Evolutionary conservation across 2,888 invertebrate species (phyloP), one percentile per base, ranked within the genome.

Genomic region (Orthosia gracilis): DNA sequence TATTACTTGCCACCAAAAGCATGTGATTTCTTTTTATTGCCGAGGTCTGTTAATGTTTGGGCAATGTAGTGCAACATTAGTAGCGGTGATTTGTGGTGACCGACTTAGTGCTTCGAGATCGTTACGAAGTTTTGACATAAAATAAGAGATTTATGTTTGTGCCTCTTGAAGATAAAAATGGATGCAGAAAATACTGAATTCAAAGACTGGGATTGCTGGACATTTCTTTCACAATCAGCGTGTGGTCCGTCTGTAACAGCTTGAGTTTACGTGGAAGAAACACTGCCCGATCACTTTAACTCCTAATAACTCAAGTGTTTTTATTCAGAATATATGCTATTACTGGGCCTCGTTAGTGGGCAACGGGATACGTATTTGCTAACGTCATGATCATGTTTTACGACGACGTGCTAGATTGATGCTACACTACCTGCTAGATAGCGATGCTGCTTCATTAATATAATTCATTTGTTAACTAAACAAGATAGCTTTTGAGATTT

Each of bases 341-440:
- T 85, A 84, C 80, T 47, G 47, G 63, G 67, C 67, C 82, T 87
- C 82, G 88, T 86, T 86, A 86, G 84, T 67, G 50, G 71, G 58
- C 80, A 82, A 86, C 84, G 84, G 86, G 75, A 80, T 78, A 78
- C 63, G 78, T 86, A 82, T 84, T 82, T 81, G 82, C 79, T 73
- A 76, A 76, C 84, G 86, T 79, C 87, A 84, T 86, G 79, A 85
- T 84, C 78, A 76, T 78, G 85, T 78, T 83, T 83, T 78, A 82
- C 76, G 71, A 73, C 79, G 76, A 78, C 73, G 76, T 62, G 62
- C 61, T 68, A 82, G 76, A 87, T 78, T 75, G 82, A 86, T 82
- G 77, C 52, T 68, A 58, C 72, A 61, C 70, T 70, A 71, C 71
- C 72, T 61, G 40, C 63, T 55, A 73, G 65, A 71, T 61, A 74